Conservation (phyloP, 2,113 vertebrate species). For the Collichthys lucidus region DNA sequence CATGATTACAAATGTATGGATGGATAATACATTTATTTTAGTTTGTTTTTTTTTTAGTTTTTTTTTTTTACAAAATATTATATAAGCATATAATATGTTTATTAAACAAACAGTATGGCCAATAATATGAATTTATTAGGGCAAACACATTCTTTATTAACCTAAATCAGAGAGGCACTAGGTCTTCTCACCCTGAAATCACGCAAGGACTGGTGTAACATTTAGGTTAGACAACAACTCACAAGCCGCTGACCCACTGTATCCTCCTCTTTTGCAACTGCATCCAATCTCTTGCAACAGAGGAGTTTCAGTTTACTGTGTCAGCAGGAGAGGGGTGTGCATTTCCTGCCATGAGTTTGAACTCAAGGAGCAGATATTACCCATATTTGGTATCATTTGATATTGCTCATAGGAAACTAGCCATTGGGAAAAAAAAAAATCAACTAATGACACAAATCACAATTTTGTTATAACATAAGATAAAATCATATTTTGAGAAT, state of each 20-base stretch:
- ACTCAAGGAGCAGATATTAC: constrained; percentile 18
- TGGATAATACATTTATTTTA: neutral
- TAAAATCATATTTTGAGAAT: constrained; percentile 4
- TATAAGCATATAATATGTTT: neutral
- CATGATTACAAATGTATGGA: neutral
- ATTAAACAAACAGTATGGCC: neutral
- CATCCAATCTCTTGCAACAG: constrained; percentile 74
- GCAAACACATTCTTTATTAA: neutral
- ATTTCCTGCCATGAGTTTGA: constrained; percentile 55
- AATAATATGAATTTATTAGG: neutral
- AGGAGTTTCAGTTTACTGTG: constrained; percentile 67
- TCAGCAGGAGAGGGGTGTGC: constrained; percentile 70
- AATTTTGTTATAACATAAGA: neutral
- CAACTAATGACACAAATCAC: neutral
- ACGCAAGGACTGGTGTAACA: constrained; percentile 36
- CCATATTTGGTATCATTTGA: neutral
- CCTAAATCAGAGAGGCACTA: neutral
- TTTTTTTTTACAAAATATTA: too few relatives aligned
- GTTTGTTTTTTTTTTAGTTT: too few relatives aligned
- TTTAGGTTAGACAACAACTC: constrained; percentile 21
- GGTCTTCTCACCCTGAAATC: neutral
- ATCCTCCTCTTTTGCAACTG: constrained; percentile 72
- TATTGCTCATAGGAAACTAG: neutral
- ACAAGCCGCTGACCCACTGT: constrained; percentile 39
- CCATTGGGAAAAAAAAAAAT: constrained; percentile 4